A percentile compares a stretch with the other conserved stretches of the same genome.
phyloP scores from a whole-genome alignment of 2,888 invertebrate species.

The Listrodromus nycthemerus region DNA sequence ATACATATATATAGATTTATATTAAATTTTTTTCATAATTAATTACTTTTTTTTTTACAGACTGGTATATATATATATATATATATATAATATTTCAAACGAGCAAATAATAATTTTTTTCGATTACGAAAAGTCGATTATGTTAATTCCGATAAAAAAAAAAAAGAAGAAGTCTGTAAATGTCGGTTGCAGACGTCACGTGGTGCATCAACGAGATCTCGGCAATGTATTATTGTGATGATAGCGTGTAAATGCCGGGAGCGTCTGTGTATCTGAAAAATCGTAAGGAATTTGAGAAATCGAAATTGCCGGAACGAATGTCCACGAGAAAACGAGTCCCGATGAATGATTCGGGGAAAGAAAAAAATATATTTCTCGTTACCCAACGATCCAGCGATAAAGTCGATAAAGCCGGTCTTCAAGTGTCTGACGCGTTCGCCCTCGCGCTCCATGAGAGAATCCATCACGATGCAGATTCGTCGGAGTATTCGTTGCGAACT shows the following conservation, averaged over 20 bases:
- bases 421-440: slow-evolving; percentile 78
- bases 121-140: neutral
- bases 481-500: slow-evolving; percentile 7
- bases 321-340: neutral
- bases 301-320: neutral
- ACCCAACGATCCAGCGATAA: slow-evolving; percentile 93
- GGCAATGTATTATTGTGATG: neutral
- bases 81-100: neutral
- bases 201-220: neutral
- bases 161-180: neutral
- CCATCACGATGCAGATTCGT: slow-evolving; percentile 73
- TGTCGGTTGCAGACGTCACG: neutral
- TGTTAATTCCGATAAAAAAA: neutral
- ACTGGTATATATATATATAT: neutral
- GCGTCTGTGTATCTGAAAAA: neutral
- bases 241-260: neutral
- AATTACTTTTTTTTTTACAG: too few species aligned
- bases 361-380: slow-evolving; percentile 72
- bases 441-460: slow-evolving; percentile 62
- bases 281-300: neutral
- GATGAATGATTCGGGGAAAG: neutral
- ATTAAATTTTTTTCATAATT: too few species aligned
- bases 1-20: too few species aligned
- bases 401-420: slow-evolving; percentile 91
- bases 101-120: neutral